Evolutionary conservation across 2,888 invertebrate genomes (phyloP), one percentile per base, ranked within the genome.

Genomic region (Glaucopsyche alexis): DNA sequence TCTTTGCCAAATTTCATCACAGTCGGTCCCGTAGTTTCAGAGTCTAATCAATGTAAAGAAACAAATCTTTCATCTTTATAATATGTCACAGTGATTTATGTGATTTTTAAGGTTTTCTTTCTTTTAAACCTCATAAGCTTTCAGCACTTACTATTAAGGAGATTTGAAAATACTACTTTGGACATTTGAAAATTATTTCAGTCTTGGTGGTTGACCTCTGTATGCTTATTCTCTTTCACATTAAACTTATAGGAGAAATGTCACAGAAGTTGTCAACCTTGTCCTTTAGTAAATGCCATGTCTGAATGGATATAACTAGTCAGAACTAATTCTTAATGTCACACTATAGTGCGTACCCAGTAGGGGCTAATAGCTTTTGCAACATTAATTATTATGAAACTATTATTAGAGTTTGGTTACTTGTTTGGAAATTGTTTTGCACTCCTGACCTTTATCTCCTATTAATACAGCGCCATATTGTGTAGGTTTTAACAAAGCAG

Each of bases 301-400:
- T 60, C 52, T 6, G 13, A 60, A 38, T 29, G 55, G 9, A 60
- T 60, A 60, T 38, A 60, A 29, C 60, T 38, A 60, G 29, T 60
- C 60, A 60, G 7, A 38, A 60, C 19, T 55, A 19, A 60, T 60
- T 13, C 60, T 5, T 60, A 38, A 60, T 60, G 60, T 60, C 38
- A 60, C 29, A 60, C 29, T 60, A 29, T 29, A 60, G 60, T 60
- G 60, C 13, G 60, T 38, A 13, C 60, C 29, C 29, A 60, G 60
- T 29, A 38, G 60, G 29, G 29, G 9, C 60, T 60, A 60, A 60
- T 60, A 60, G 60, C 29, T 60, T 60, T 38, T 38, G 60, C 60
- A 60, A 60, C 29, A 60, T 60, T 60, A 60, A 60, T 60, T 38
- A 60, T 60, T 60, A 38, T 38, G 60, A 60, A 55, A 29, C 60